Evolutionary conservation across 2,113 vertebrate species (phyloP).

Genomic region (Chaenogobius annularis): DNA sequence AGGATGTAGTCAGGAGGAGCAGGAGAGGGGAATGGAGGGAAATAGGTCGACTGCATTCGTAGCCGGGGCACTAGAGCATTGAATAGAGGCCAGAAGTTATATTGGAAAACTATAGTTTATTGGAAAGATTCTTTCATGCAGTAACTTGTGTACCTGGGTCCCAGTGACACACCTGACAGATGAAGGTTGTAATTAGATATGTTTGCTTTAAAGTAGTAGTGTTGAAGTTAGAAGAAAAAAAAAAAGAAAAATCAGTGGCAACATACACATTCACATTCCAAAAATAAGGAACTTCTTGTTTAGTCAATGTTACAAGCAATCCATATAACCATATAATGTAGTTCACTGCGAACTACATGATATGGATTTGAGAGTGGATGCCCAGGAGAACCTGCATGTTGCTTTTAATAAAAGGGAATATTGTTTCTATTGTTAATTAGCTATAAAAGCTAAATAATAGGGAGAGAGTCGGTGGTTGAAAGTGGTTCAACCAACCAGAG

Average conservation of each 20-base stretch:
- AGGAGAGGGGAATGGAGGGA: constrained; percentile 44
- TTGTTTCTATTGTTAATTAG: too few relatives aligned
- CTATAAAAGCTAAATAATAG: too few relatives aligned
- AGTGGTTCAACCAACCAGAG: not conserved
- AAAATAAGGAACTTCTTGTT: constrained; percentile 18
- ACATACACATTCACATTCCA: constrained; percentile 32
- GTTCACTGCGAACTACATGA: not conserved
- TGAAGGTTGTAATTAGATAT: constrained; percentile 54
- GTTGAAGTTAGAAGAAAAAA: constrained; percentile 53
- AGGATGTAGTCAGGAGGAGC: constrained; percentile 29
- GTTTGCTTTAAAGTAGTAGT: constrained; percentile 57
- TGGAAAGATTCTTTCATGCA: not conserved
- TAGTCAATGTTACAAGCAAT: not conserved
- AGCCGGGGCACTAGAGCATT: constrained; percentile 22
- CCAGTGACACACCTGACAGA: constrained; percentile 42
- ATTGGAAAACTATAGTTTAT: not conserved
- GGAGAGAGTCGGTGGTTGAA: not conserved
- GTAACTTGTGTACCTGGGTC: not conserved
- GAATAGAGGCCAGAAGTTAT: constrained; percentile 17
- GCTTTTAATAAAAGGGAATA: not conserved
- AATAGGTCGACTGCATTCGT: constrained; percentile 63
- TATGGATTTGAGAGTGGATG: not conserved
- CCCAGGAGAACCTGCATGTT: not conserved
- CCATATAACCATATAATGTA: too few relatives aligned
- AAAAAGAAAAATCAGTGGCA: constrained; percentile 63